phyloP scores from a whole-genome alignment of 2,113 vertebrate species.

The Eulemur rufifrons region DNA sequence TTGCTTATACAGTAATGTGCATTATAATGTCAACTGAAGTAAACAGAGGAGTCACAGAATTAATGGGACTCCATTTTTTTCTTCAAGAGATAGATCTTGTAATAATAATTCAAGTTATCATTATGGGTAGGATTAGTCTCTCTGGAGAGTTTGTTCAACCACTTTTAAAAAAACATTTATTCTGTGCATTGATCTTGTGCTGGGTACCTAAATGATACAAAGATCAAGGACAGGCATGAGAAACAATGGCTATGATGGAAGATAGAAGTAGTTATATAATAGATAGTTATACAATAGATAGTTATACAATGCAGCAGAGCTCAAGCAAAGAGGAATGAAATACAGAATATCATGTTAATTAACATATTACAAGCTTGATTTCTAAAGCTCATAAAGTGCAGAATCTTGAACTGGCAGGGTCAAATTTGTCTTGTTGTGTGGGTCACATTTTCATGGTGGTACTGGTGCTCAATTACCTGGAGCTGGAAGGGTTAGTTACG shows the following conservation, averaged over 20 bases:
- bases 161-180: neutral
- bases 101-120: neutral
- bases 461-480: neutral
- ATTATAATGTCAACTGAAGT: neutral
- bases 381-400: neutral
- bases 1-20: neutral
- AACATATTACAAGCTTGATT: neutral
- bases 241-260: neutral
- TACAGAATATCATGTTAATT: fast-evolving
- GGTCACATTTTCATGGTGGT: neutral
- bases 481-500: neutral
- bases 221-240: neutral
- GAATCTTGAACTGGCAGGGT: neutral
- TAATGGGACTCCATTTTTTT: neutral
- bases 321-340: neutral
- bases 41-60: neutral
- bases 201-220: neutral
- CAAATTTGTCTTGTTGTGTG: neutral
- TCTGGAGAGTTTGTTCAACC: neutral
- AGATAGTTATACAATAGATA: neutral
- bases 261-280: neutral
- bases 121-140: neutral
- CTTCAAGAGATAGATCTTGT: neutral
- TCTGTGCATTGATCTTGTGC: neutral
- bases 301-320: neutral